Evolutionary conservation across 2,888 invertebrate species (phyloP).

Genomic region (Caenorhabditis plicata): DNA sequence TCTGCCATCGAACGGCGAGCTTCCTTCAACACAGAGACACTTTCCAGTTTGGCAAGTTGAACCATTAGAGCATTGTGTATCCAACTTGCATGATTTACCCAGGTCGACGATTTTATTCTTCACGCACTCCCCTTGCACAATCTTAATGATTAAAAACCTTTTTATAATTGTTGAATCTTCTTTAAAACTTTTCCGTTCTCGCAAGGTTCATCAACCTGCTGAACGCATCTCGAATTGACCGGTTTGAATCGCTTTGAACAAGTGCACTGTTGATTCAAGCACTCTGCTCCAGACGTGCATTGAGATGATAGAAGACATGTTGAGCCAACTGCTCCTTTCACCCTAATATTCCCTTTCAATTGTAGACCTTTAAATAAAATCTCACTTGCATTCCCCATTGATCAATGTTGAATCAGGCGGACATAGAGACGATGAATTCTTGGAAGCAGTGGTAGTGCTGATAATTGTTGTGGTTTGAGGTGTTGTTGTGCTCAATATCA

Average conservation of each 20-base stretch:
- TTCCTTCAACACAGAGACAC: slow-evolving; percentile 46
- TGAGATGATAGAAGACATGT: slow-evolving; percentile 48
- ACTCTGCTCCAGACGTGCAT: slow-evolving; percentile 50
- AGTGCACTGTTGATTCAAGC: slow-evolving; percentile 41
- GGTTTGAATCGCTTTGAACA: slow-evolving; percentile 40
- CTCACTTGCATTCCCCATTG: slow-evolving; percentile 52
- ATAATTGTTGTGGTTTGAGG: slow-evolving; percentile 1
- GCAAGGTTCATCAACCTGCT: slow-evolving; percentile 9
- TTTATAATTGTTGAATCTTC: slow-evolving; percentile 13
- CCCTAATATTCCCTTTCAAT: slow-evolving; percentile 15
- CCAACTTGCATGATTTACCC: slow-evolving; percentile 41
- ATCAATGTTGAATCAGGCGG: slow-evolving; percentile 42
- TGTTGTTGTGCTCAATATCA: neutral
- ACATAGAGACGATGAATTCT: slow-evolving; percentile 30
- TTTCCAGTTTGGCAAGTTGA: slow-evolving; percentile 29
- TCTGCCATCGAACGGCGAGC: slow-evolving; percentile 47
- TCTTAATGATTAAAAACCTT: too few species aligned
- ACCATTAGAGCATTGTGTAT: slow-evolving; percentile 51
- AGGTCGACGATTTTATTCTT: too few species aligned
- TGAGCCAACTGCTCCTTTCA: slow-evolving; percentile 49
- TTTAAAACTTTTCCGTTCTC: neutral
- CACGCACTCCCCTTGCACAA: too few species aligned
- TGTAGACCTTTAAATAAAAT: neutral
- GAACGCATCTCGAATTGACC: slow-evolving; percentile 35
- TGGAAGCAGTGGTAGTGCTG: neutral